Base-by-base conservation (phyloP, 1,140 invertebrate genomes). In the Carposina sasakii region DNA sequence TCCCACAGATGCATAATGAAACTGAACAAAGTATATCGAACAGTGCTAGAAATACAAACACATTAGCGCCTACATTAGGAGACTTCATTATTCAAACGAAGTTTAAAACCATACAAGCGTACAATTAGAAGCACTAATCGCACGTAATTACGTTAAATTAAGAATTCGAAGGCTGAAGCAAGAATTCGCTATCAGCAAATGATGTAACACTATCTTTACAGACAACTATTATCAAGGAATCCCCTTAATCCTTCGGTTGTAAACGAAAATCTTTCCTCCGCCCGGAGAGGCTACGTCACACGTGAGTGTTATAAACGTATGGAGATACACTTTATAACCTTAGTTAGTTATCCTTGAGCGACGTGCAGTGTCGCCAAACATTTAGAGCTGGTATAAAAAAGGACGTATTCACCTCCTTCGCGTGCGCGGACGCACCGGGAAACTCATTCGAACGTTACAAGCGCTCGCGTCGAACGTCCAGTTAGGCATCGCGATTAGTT, bases 281-380 rank as follows among this genome's bases (percentile, higher is more conserved):
- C 50, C 49, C 59, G 45, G 57, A 63, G 70, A 67, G 59, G 62
- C 59, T 66, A 52, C 62, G 67, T 71, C 64, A 70, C 46, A 20
- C 9, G 51, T 55, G 45, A 57, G 55, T 48, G 22, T 30, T 63
- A 66, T 66, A 71, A 57, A 62, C 55, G 49, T 60, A 67, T 69
- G 66, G 65, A n/a, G n/a, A n/a, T 59, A 65, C 64, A 59, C 65
- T 70, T n/a, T n/a, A 77, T 79, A 79, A 81, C 77, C 79, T 83
- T 77, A 81, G 63, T 65, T 67, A 74, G n/a, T 81, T 84, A 82
- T 84, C 77, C 77, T 84, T 81, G 76, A 76, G 64, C 72, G 60
- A 64, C 43, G 57, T 61, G 67, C 63, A 61, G 77, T 68, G n/a
- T 71, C 66, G 62, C 75, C 73, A 68, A 75, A 81, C 74, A 76